Percentiles rank a stretch among this genome's conserved stretches.
Conservation (phyloP, 2,888 invertebrate species). For the Microplitis deprimator region DNA sequence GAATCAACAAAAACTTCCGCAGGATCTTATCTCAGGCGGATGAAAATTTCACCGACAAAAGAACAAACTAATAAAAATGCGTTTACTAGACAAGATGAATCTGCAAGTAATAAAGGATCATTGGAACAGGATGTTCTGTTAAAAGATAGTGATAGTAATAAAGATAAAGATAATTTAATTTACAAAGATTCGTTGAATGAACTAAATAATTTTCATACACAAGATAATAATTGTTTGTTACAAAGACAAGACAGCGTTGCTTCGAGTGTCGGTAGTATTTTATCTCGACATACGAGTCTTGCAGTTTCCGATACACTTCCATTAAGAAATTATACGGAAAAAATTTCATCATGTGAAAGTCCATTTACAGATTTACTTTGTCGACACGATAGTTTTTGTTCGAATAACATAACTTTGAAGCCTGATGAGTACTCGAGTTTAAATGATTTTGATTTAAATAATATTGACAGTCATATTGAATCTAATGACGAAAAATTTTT, state of each 20-base stretch:
- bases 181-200: background rate
- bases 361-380: constrained; percentile 26
- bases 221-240: constrained; percentile 37
- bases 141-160: constrained; percentile 41
- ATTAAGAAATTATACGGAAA: constrained; percentile 43
- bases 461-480: constrained; percentile 4
- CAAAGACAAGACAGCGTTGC: constrained; percentile 54
- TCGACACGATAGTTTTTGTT: constrained; percentile 56
- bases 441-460: constrained; percentile 44
- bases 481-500: background rate
- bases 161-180: background rate
- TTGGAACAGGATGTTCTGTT: constrained; percentile 42
- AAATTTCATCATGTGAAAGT: constrained; percentile 46
- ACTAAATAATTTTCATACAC: constrained; percentile 30
- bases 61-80: constrained; percentile 62
- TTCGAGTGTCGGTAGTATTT: constrained; percentile 56
- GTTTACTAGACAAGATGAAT: constrained; percentile 54
- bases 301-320: constrained; percentile 51
- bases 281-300: constrained; percentile 57
- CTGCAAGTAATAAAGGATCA: constrained; percentile 38
- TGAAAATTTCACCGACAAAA: constrained; percentile 69
- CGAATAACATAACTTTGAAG: constrained; percentile 57
- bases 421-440: constrained; percentile 49
- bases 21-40: constrained; percentile 64
- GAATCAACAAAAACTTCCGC: constrained; percentile 55